Percentiles rank a stretch among this genome's conserved stretches.
phyloP scores from a whole-genome alignment of 2,113 vertebrate species.

The Burhinus oedicnemus region DNA sequence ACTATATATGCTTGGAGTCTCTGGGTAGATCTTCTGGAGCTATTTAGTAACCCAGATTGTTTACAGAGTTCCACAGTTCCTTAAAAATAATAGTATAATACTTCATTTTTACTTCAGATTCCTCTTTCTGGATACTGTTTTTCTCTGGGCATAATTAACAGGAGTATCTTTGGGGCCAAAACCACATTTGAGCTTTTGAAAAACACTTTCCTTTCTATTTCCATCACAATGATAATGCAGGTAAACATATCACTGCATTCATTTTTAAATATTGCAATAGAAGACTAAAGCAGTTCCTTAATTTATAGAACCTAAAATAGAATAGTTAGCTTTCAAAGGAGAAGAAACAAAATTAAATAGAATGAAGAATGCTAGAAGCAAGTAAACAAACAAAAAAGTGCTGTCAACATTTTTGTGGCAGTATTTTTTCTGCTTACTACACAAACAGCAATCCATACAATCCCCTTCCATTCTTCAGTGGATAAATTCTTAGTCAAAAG shows the following conservation, averaged over 20 bases:
- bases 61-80: background rate
- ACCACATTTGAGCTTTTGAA: background rate
- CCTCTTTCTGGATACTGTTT: background rate
- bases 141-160: background rate
- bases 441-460: background rate
- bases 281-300: slow-evolving; percentile 1
- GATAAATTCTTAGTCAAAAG: background rate
- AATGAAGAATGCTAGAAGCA: background rate
- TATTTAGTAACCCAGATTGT: background rate
- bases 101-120: background rate
- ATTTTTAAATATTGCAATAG: background rate
- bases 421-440: background rate
- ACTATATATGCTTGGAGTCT: background rate
- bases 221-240: background rate
- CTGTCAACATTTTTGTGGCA: background rate
- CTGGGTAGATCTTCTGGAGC: background rate
- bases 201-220: background rate
- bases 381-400: background rate
- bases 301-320: slow-evolving; percentile 10
- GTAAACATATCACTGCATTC: background rate
- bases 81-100: background rate
- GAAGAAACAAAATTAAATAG: slow-evolving; percentile 13
- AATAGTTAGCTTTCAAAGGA: slow-evolving; percentile 9
- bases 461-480: background rate
- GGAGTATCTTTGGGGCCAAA: background rate